Evolutionary conservation across 1,140 invertebrate genomes (phyloP).

Genomic region (Asbolus verrucosus): DNA sequence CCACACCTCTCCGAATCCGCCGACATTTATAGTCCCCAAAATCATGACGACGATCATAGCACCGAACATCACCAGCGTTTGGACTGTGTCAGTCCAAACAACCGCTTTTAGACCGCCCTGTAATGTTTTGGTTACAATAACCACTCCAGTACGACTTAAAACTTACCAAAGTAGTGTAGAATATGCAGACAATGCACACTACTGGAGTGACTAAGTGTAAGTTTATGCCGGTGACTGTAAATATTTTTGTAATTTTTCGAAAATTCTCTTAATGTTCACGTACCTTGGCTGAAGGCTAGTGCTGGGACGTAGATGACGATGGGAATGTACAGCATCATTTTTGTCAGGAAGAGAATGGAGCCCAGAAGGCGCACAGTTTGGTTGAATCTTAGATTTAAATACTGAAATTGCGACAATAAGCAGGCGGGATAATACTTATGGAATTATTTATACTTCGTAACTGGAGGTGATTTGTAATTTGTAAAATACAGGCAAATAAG

Average conservation of each 20-base stretch:
- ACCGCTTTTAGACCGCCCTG: slow-evolving; percentile 90
- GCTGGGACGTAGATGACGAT: slow-evolving; percentile 93
- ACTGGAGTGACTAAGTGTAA: slow-evolving; percentile 77
- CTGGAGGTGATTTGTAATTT: slow-evolving; percentile 84
- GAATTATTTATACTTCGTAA: slow-evolving; percentile 76
- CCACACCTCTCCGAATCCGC: slow-evolving; percentile 76
- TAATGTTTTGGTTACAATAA: slow-evolving; percentile 48
- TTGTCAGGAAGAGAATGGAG: slow-evolving; percentile 74
- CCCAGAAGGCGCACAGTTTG: slow-evolving; percentile 73
- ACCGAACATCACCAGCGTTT: slow-evolving; percentile 81
- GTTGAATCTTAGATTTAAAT: slow-evolving; percentile 79
- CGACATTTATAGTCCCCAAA: slow-evolving; percentile 74
- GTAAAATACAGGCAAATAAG: slow-evolving; percentile 91
- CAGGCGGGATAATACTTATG: slow-evolving; percentile 34
- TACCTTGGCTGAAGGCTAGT: slow-evolving; percentile 89
- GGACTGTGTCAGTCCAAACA: slow-evolving; percentile 88
- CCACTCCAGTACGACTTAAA: neutral
- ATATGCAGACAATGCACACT: slow-evolving; percentile 82
- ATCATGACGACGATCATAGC: slow-evolving; percentile 77
- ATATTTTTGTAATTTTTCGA: slow-evolving; percentile 17
- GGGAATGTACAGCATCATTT: slow-evolving; percentile 84
- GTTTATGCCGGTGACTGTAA: slow-evolving; percentile 78
- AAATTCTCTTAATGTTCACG: slow-evolving; percentile 48
- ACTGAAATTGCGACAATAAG: slow-evolving; percentile 68
- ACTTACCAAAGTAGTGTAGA: slow-evolving; percentile 84